Evolutionary conservation across 2,888 invertebrate genomes (phyloP), one percentile per base, ranked within the genome.

Genomic region (Drosophila formosana): DNA sequence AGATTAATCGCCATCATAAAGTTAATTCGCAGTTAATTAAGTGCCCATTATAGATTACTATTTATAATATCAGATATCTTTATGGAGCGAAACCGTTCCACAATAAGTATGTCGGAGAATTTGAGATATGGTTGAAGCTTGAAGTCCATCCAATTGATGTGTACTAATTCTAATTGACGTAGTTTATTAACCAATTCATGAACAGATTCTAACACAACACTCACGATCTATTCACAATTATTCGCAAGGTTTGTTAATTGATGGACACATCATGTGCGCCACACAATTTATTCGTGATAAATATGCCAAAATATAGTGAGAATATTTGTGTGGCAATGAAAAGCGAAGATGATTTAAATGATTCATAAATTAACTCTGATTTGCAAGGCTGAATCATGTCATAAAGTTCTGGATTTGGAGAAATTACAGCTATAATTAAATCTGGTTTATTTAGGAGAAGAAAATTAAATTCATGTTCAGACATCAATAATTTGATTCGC

Each of bases 111-210:
- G 18, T 18, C 18, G 18, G 18, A 18, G 18, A 18, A 18, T 2
- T 23, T 18, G 6, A 9, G 30, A n/a, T 39, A 56, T 46, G 43
- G 25, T 2, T 18, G 34, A 28, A 47, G 39, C 18, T 13, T 47
- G 51, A 5, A 58, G 23, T 45, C 39, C 43, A 68, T 60, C 49
- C 37, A 37, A 37, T 37, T 68, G 18, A 50, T 64, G 25, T 57
- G 32, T 23, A 41, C 30, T 45, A 61, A 62, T 58, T 50, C 61
- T 61, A 81, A 84, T 81, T 70, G 85, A 82, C 82, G 82, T 78
- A 65, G 67, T 75, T 85, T 85, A 79, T 82, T 69, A 67, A 61
- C 56, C 72, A 75, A 79, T 64, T 85, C 64, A 51, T 69, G 64
- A 55, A 39, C 51, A 72, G 63, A 43, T 65, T 70, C 62, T 85